Base-by-base conservation (phyloP, 2,797 vertebrate species). In the Gobionotothen gibberifrons region DNA sequence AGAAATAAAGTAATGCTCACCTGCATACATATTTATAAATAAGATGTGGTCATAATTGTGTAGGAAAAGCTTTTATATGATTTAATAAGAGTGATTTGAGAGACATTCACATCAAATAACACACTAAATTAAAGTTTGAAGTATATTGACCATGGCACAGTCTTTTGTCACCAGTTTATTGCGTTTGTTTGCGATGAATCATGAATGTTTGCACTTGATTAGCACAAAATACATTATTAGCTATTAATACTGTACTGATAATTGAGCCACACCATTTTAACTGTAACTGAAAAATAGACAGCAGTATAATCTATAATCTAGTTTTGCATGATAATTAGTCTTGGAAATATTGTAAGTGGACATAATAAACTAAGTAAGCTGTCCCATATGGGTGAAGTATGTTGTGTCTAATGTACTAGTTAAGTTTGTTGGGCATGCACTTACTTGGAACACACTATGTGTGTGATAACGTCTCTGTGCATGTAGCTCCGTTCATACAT, bases 401-500 rank as follows among this genome's bases (percentile, higher is more conserved):
- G 13, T 1, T 17, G 3, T 39, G 19, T 3, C 1, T 11, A 3
- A 16, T 16, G 36, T 15, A 55, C n/a, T 13, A 21, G 9, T 32
- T 0, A 0, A 1, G 0, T 58, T 42, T 17, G 14, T 1, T 26
- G 5, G 7, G 14, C 5, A 42, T 15, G 3, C 5, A 95, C 97
- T 95, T 95, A 99, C 98, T 97, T 98, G 4, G 97, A 93, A 29
- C 96, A 97, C 3, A 94, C 96, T 32, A 99, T 95, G 12, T 98
- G 95, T 2, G 96, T 96, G 58, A 99, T 99, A 9, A 99, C 95
- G 81, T 99, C 98, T 92, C 97, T 96, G 86, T 99, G 98, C 97
- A 99, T 99, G 90, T 99, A 99, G 87, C 98, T 99, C 69, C 96
- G 94, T 42, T 99, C 97, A 60, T 99, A 99, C 98, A 99, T 98